Base-by-base conservation (phyloP, 1,140 invertebrate species). In the Popillia japonica region DNA sequence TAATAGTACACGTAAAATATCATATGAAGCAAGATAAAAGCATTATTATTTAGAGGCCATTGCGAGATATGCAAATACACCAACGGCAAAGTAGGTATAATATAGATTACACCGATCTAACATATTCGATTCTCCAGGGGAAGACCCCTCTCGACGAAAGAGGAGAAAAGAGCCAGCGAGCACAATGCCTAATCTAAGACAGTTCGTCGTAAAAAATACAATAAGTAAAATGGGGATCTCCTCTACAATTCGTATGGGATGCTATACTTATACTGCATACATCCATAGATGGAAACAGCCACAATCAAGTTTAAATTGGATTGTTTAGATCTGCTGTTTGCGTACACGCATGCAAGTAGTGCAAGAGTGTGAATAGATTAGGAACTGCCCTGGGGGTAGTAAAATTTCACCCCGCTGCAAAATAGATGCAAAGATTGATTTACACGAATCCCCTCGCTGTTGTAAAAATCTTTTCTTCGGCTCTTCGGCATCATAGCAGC, bases 11-110 rank as follows among this genome's bases (percentile, higher is more conserved):
- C n/a, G n/a, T n/a, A n/a, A n/a, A n/a, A n/a, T n/a, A n/a, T n/a
- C n/a, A n/a, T n/a, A n/a, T n/a, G n/a, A n/a, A n/a, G n/a, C n/a
- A n/a, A n/a, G n/a, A n/a, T n/a, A n/a, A n/a, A n/a, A n/a, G n/a
- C n/a, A 42, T 42, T 48, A 48, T 80, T 82, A 82, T 81, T 81
- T 80, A 82, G 81, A 81, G 78, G 17, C 44, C 61, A 20, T 79
- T 64, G 9, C 41, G 73, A 82, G 81, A 82, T 82, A 82, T 82
- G 81, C 81, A 82, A 82, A 82, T 82, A 81, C 79, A n/a, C 77
- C n/a, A 9, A 64, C 17, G 17, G 44, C n/a, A n/a, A 48, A 48
- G 44, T 14, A 79, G 79, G 76, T 80, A 80, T 81, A 81, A 82
- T 82, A 82, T 79, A 79, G 81, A 82, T 81, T 78, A 80, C 80